These are phyloP conservation scores for Menidia beryllina DNA, from an alignment of 2,113 vertebrate species.

Conservation along the genomic window DNA sequence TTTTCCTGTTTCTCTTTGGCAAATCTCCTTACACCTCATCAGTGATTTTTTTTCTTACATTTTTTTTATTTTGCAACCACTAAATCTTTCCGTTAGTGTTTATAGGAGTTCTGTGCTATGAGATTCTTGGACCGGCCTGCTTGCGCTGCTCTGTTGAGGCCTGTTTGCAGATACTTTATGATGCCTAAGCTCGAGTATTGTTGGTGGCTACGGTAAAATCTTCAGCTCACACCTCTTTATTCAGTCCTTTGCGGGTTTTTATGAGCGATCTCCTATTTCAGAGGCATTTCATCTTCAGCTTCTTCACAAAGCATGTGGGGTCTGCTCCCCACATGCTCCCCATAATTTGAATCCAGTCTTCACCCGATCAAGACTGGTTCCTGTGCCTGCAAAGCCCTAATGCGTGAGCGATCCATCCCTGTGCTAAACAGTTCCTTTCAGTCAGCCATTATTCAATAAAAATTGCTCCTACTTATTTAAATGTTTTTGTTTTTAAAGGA, in stretches of 20 bases:
- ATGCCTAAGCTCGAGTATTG: too few relatives aligned
- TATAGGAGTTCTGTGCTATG: too few relatives aligned
- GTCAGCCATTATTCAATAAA: not conserved
- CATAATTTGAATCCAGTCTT: not conserved
- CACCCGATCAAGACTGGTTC: not conserved
- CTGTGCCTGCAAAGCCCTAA: not conserved
- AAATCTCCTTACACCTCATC: too few relatives aligned
- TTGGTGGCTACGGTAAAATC: not conserved
- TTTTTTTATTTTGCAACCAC: too few relatives aligned
- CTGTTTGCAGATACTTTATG: too few relatives aligned
- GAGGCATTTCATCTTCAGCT: not conserved
- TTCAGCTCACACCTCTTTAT: not conserved
- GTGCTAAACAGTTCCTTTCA: too few relatives aligned
- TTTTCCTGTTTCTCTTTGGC: too few relatives aligned
- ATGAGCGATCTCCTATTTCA: not conserved
- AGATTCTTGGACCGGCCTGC: too few relatives aligned
- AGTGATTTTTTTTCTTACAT: too few relatives aligned
- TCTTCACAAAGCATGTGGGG: not conserved
- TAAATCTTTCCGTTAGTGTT: too few relatives aligned
- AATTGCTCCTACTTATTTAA: not conserved
- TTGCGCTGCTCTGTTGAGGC: too few relatives aligned
- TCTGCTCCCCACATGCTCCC: not conserved
- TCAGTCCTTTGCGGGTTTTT: not conserved
- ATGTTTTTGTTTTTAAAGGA: not conserved
- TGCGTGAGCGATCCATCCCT: not conserved